Evolutionary conservation across 2,797 vertebrate species (phyloP), one percentile per base, ranked within the genome.

Genomic region (Danio tinwini): DNA sequence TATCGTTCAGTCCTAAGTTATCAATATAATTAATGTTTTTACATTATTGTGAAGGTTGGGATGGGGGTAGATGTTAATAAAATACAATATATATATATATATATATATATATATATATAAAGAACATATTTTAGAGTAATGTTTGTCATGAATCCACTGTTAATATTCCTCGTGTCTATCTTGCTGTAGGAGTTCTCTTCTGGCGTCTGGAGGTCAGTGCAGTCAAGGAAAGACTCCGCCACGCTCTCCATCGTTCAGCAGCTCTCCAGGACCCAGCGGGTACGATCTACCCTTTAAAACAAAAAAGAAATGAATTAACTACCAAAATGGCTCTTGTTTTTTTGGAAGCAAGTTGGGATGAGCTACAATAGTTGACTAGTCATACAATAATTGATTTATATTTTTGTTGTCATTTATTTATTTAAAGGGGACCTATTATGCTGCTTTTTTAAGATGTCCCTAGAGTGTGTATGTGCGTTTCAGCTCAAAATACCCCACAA

Each of bases 141-240:
- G 5, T 29, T 52, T 52, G 29, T 8, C n/a, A 10, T n/a, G 65
- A 68, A 42, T 69, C 17, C 10, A 17, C 68, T 62, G 16, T 58
- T 76, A 39, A 83, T 47, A 7, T 67, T 45, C 5, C 65, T 9
- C 78, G 4, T 53, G 16, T 81, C 47, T 21, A n/a, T 29, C 67
- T 19, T 67, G 55, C 17, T 64, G 58, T 64, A 92, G 91, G 84
- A 98, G 97, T 69, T 99, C 97, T 12, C 90, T 98, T 81, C 91
- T 97, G 83, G 94, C 93, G 13, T 93, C 93, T 73, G 93, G 93
- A 74, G 96, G 94, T 77, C 86, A 93, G 78, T 96, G 95, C 83
- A 96, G 93, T 86, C 96, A 93, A 44, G 94, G 91, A 85, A 96
- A 94, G 88, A 96, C 95, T 1, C 95, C 95, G 0, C 96, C 97